phyloP scores from a whole-genome alignment of 2,797 vertebrate genomes.

The Myotis findleyi region DNA sequence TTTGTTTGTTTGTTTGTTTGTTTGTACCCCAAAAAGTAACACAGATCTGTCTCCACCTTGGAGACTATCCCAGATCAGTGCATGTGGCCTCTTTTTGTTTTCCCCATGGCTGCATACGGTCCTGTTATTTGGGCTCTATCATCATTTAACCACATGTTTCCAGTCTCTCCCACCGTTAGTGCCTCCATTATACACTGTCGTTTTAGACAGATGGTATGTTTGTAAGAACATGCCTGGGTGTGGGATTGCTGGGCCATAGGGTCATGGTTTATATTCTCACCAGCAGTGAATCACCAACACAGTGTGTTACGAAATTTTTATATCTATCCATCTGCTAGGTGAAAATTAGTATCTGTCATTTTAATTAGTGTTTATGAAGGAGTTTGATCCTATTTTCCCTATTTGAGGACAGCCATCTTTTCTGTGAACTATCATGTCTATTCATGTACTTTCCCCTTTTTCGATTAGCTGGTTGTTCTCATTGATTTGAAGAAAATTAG shows the following conservation, averaged over 20 bases:
- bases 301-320: fast-evolving
- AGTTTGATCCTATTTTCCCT: not conserved
- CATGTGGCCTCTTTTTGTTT: fast-evolving
- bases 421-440: not conserved
- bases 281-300: not conserved
- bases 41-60: not conserved
- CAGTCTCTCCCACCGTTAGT: not conserved
- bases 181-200: fast-evolving
- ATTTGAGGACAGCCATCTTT: not conserved
- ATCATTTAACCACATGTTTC: not conserved
- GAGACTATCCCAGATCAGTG: not conserved
- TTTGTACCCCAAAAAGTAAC: not conserved
- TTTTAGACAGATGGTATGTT: fast-evolving
- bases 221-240: not conserved
- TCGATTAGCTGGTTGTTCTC: not conserved
- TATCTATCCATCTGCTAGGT: not conserved
- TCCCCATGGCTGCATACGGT: fast-evolving
- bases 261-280: not conserved
- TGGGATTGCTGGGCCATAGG: fast-evolving
- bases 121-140: not conserved
- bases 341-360: not conserved
- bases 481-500: not conserved
- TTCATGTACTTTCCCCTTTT: not conserved
- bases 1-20: not conserved
- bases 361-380: not conserved